Conservation (phyloP, 1,140 invertebrate genomes). For the Drosophila dunni region DNA sequence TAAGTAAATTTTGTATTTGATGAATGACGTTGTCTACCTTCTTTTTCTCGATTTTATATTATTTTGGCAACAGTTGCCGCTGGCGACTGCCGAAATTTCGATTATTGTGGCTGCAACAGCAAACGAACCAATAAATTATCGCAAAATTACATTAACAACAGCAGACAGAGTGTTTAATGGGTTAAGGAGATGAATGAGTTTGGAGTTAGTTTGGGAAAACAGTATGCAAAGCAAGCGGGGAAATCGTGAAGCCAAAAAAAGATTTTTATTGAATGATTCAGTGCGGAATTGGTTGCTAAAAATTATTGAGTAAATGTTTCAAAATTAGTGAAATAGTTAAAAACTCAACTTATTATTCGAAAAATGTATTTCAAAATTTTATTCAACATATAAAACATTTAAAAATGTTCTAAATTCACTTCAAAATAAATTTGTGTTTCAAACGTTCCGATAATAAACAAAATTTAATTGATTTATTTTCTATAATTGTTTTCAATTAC, state of each 20-base stretch:
- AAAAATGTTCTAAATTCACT: no score
- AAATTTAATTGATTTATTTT: no score
- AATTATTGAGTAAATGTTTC: no score
- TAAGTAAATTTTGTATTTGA: conserved; percentile 78
- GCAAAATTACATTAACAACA: conserved; percentile 45
- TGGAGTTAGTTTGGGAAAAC: neutral
- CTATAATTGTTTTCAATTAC: no score
- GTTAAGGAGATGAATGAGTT: neutral
- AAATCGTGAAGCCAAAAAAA: conserved; percentile 3
- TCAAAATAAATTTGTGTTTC: no score
- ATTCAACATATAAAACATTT: no score
- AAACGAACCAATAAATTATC: conserved; percentile 60
- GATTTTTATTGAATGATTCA: conserved; percentile 1
- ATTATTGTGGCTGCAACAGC: conserved; percentile 60
- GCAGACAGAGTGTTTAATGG: conserved; percentile 43
- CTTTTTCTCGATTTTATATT: conserved; percentile 17
- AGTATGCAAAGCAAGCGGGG: conserved; percentile 13
- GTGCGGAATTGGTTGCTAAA: neutral
- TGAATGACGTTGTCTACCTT: conserved; percentile 71
- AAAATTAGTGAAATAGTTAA: no score
- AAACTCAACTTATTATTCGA: no score
- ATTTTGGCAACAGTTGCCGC: conserved; percentile 56
- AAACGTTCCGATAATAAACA: no score
- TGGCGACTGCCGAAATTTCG: conserved; percentile 52
- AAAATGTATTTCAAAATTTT: no score